phyloP scores from a whole-genome alignment of 1,140 invertebrate species.

The Diorhabda elongata region DNA sequence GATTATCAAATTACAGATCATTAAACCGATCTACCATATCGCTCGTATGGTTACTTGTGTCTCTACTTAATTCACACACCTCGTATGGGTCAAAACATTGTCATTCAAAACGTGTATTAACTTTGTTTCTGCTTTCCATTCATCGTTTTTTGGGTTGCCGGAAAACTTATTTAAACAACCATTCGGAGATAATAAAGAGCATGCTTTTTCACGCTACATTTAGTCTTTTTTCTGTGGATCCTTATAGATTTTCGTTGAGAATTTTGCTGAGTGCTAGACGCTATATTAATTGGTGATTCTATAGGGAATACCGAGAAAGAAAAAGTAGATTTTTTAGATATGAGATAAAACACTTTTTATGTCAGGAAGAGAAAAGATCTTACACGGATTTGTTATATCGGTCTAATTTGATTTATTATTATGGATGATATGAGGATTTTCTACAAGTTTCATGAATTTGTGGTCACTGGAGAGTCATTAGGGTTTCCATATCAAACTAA shows the following conservation, averaged over 20 bases:
- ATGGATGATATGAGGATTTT: conserved; percentile 1
- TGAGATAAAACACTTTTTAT: background rate
- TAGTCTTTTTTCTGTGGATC: background rate
- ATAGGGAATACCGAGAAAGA: background rate
- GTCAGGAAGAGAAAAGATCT: background rate
- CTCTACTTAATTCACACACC: too few relatives aligned
- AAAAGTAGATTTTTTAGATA: background rate
- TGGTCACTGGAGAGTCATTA: background rate
- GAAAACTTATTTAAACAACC: conserved; percentile 2
- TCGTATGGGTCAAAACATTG: background rate
- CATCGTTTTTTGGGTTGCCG: conserved; percentile 1
- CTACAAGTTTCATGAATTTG: background rate
- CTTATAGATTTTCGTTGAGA: background rate
- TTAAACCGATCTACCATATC: too few relatives aligned
- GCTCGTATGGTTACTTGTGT: too few relatives aligned
- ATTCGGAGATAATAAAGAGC: background rate
- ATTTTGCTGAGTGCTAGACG: background rate
- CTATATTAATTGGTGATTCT: conserved; percentile 1
- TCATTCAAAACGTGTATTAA: background rate
- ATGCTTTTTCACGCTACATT: background rate
- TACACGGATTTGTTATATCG: background rate
- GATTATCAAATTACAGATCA: too few relatives aligned
- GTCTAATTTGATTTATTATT: background rate
- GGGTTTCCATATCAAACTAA: too few relatives aligned
- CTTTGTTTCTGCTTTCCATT: background rate